Percentiles rank a stretch among this genome's conserved stretches.
Evolutionary conservation across 2,797 vertebrate genomes (phyloP).

Genomic region (Cephalopachus bancanus): DNA sequence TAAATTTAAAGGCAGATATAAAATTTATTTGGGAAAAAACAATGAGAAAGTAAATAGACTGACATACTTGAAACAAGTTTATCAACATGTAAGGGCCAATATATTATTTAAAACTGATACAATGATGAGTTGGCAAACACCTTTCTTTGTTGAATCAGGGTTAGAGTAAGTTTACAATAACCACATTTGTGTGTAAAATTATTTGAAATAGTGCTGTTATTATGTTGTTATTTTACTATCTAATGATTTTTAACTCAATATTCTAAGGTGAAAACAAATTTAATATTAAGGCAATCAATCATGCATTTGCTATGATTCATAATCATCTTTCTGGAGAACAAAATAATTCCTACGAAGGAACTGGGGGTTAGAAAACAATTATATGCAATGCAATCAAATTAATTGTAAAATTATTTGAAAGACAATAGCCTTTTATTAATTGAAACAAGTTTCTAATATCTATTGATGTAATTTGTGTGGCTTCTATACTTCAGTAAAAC

Average conservation of each 20-base stretch:
- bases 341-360: slow-evolving; percentile 79
- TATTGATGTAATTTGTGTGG: slow-evolving; percentile 25
- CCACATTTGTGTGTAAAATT: background rate
- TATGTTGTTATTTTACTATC: no score
- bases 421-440: slow-evolving; percentile 71
- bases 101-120: background rate
- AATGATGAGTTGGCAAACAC: background rate
- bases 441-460: slow-evolving; percentile 77
- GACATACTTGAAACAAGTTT: background rate
- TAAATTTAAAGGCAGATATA: background rate
- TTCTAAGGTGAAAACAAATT: slow-evolving; percentile 56
- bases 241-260: slow-evolving; percentile 52
- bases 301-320: slow-evolving; percentile 65
- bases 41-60: background rate
- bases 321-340: slow-evolving; percentile 78
- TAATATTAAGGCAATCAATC: slow-evolving; percentile 57
- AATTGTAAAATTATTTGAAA: slow-evolving; percentile 79
- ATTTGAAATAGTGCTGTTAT: background rate
- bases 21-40: background rate
- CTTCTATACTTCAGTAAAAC: slow-evolving; percentile 77
- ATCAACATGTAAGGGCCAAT: background rate
- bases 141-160: background rate
- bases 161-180: background rate
- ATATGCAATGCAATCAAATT: slow-evolving; percentile 75
- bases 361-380: slow-evolving; percentile 63